A percentile compares a stretch with the other conserved stretches of the same genome.
These are phyloP conservation scores for Kobus ellipsiprymnus DNA, from an alignment of 2,113 vertebrate species.

Conservation along the genomic window DNA sequence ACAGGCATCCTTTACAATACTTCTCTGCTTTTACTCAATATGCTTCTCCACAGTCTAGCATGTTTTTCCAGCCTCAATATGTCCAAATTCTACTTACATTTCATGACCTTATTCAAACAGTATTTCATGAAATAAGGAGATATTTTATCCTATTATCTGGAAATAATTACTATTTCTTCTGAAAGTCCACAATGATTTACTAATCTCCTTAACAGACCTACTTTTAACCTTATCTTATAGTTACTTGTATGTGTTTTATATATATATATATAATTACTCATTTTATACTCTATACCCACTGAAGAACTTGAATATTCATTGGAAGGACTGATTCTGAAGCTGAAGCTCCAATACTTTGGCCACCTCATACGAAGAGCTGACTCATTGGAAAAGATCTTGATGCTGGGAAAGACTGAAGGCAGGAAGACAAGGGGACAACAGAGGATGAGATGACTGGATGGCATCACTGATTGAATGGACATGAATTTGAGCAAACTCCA, in stretches of 20 bases:
- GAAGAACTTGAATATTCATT: not conserved
- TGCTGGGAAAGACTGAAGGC: not conserved
- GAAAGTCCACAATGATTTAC: not conserved
- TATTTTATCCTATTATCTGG: not conserved
- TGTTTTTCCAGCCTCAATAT: not conserved
- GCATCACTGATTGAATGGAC: not conserved
- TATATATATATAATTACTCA: not conserved
- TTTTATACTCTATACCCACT: not conserved
- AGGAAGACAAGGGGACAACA: not conserved
- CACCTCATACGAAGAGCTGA: accelerated
- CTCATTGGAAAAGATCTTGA: not conserved
- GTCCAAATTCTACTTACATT: not conserved
- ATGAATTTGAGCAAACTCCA: not conserved
- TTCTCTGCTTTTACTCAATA: not conserved
- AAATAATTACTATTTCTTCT: not conserved
- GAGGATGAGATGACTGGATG: not conserved
- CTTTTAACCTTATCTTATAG: not conserved
- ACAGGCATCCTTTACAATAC: not conserved
- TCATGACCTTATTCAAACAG: not conserved
- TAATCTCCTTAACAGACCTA: not conserved
- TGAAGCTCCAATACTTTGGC: not conserved
- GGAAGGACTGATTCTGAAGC: not conserved
- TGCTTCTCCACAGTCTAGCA: not conserved
- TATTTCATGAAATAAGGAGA: not conserved
- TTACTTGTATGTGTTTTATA: not conserved